Base-by-base conservation (phyloP, 2,888 invertebrate species). In the Platycnemis pennipes region DNA sequence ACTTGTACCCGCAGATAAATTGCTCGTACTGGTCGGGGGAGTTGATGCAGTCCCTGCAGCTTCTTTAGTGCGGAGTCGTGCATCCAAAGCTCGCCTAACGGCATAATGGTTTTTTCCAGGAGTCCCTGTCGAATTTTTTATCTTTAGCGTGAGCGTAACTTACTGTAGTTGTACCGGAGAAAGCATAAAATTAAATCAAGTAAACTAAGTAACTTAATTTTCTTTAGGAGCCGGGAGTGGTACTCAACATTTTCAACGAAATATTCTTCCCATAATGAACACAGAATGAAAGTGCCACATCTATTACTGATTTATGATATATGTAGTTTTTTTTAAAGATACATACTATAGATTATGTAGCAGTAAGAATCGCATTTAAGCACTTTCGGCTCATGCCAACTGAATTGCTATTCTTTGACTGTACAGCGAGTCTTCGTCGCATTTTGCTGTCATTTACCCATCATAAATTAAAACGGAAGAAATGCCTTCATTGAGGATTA, bases 1-100 rank as follows among this genome's bases (percentile, higher is more conserved):
- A 37, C 77, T 77, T 77, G 77, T 77, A 77, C 37, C 77, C 37
- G 37, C 77, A 77, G 77, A 77, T 77, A 77, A 77, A 77, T 77
- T 77, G 77, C 37, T 77, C 77, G 37, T 77, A 77, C 31, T 77
- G 77, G 77, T 77, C 77, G 77, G 77, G 11, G 77, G 77, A 77
- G 77, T 77, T 31, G 77, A 77, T 77, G 77, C 77, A 37, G 77
- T 37, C 77, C 37, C 77, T 37, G 77, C 77, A 77, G 77, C 77
- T 77, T 77, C 77, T 77, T 77, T 77, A 77, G 37, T 37, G 77
- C 37, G 37, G 77, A 37, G 37, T 77, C 77, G 77, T 77, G 77
- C 77, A 37, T 77, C 77, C 77, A 77, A 77, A 77, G 77, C 77
- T 77, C 37, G 13, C 77, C 31, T 77, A 77, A 77, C 77, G 77